Evolutionary conservation across 1,140 invertebrate genomes (phyloP).

Genomic region (Drosophila guanche): DNA sequence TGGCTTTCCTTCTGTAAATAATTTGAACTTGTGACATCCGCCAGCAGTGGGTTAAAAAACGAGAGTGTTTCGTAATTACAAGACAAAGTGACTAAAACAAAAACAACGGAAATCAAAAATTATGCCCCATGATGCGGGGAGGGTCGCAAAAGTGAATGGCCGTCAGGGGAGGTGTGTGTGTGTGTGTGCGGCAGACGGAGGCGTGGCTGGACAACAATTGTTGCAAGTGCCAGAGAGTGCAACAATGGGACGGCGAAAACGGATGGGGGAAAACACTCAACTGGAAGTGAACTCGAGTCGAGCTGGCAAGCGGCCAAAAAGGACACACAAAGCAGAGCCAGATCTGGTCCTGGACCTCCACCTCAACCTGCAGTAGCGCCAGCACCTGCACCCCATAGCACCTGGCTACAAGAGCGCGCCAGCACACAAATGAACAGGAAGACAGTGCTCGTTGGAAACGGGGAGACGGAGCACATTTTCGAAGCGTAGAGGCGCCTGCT

Average conservation of each 20-base stretch:
- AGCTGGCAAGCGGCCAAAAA: constrained; percentile 65
- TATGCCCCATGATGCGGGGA: constrained; percentile 29
- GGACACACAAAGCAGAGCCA: constrained; percentile 15
- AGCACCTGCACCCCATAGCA: background rate
- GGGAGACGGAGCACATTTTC: constrained; percentile 9
- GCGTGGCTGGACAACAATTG: constrained; percentile 59
- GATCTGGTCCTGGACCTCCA: no score
- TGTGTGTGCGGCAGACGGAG: constrained; percentile 38
- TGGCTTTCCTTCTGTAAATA: no score
- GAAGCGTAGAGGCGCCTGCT: constrained; percentile 12
- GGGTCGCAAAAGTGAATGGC: constrained; percentile 56
- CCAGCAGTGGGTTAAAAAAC: background rate
- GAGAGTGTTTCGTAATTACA: constrained; percentile 44
- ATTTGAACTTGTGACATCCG: no score
- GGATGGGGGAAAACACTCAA: constrained; percentile 63
- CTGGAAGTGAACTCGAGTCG: constrained; percentile 66
- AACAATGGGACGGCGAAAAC: constrained; percentile 32
- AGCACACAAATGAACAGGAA: constrained; percentile 37
- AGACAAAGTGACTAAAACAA: constrained; percentile 31
- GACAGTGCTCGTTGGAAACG: constrained; percentile 24
- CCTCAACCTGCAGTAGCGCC: background rate
- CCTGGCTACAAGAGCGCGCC: no score
- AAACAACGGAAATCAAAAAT: constrained; percentile 7
- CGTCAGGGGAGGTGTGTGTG: constrained; percentile 16
- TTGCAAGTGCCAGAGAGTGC: constrained; percentile 50